Evolutionary conservation across 2,888 invertebrate genomes (phyloP).

Genomic region (Malthinus flaveolus): DNA sequence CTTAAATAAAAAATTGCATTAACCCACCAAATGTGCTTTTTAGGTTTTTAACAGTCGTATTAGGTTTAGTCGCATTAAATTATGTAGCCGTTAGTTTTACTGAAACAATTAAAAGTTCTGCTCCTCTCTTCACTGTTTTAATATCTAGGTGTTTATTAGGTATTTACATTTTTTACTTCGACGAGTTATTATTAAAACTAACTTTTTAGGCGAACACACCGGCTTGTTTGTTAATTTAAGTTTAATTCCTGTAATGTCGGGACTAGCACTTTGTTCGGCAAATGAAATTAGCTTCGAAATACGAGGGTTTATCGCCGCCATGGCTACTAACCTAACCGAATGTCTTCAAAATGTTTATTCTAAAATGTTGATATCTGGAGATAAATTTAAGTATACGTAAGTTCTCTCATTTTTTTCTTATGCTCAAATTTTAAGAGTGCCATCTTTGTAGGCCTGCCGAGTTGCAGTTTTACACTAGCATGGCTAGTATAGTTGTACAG

Average conservation of each 20-base stretch:
- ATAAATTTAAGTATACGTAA: constrained; percentile 75
- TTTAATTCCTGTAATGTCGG: constrained; percentile 76
- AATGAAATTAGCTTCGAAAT: constrained; percentile 77
- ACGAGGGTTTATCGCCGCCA: constrained; percentile 71
- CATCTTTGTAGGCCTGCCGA: constrained; percentile 81
- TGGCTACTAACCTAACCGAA: constrained; percentile 79
- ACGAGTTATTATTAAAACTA: neutral
- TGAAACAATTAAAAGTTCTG: constrained; percentile 80
- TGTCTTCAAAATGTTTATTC: constrained; percentile 80
- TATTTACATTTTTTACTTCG: constrained; percentile 41
- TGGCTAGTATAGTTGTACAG: constrained; percentile 73
- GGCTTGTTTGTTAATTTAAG: constrained; percentile 71
- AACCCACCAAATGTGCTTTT: constrained; percentile 33
- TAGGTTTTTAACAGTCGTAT: constrained; percentile 72
- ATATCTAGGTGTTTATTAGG: constrained; percentile 69
- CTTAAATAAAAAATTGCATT: neutral
- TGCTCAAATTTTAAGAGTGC: constrained; percentile 1
- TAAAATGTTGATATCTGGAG: constrained; percentile 75
- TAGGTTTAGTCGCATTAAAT: constrained; percentile 74
- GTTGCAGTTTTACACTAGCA: constrained; percentile 76
- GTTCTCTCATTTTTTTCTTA: constrained; percentile 42
- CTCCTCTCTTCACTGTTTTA: constrained; percentile 76
- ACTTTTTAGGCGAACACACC: constrained; percentile 63
- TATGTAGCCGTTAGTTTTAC: constrained; percentile 81
- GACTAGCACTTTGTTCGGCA: constrained; percentile 74